phyloP scores from a whole-genome alignment of 2,888 invertebrate genomes.

The Archips crataeganus region DNA sequence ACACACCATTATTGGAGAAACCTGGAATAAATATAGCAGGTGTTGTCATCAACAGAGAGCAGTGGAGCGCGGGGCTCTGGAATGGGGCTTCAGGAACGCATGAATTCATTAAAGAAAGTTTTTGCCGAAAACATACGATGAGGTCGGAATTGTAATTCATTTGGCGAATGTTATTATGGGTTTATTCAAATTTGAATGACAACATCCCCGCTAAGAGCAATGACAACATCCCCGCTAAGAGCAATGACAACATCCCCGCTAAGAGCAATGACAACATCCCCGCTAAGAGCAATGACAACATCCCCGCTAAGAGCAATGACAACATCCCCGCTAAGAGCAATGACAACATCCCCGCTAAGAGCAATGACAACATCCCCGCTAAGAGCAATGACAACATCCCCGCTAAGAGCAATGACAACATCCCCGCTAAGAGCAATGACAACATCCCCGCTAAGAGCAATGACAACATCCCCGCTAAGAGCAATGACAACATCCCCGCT shows the following conservation, averaged over 20 bases:
- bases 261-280: not conserved
- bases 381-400: not conserved
- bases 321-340: not conserved
- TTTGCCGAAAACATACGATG: not conserved
- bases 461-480: not conserved
- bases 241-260: not conserved
- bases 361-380: not conserved
- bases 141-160: not conserved
- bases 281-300: not conserved
- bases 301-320: not conserved
- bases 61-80: not conserved
- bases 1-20: slow-evolving; percentile 23
- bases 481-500: not conserved
- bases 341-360: not conserved
- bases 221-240: too few relatives aligned
- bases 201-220: not conserved
- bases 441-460: not conserved
- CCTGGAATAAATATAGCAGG: slow-evolving; percentile 30
- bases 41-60: slow-evolving; percentile 8
- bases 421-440: not conserved
- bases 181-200: slow-evolving; percentile 3
- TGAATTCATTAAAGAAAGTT: slow-evolving; percentile 5
- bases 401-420: not conserved
- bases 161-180: slow-evolving; percentile 1
- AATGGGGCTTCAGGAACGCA: not conserved